Evolutionary conservation across 2,888 invertebrate species (phyloP), one percentile per base, ranked within the genome.

Genomic region (Leucophenga montana): DNA sequence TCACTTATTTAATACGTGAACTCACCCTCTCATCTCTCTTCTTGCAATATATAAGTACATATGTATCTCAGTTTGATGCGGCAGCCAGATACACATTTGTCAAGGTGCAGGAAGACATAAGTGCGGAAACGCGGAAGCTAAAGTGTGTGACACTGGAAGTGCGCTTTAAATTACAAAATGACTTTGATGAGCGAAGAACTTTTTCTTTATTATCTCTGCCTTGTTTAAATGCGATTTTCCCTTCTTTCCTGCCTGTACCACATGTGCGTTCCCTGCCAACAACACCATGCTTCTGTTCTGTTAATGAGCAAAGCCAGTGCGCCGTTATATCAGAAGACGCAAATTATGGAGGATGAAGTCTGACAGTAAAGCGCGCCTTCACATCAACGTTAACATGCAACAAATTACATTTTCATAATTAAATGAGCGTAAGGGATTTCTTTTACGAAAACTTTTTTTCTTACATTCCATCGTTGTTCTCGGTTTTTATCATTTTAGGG

Each of bases 1-100:
- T 71, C 68, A 83, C 83, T 18, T 46, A 16, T 14, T 39, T 64
- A 20, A n/a, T 27, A 14, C 77, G 75, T 64, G 64, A 66, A 69
- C 81, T 71, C 70, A 72, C 71, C 14, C 22, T 20, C 22, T 16
- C 20, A 27, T 5, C 16, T 16, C 13, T 16, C 13, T 16, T 20
- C 11, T 56, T 18, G 20, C 46, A 20, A 80, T 53, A 39, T 39
- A 39, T 39, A 39, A 39, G 39, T 39, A 39, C 39, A 39, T 39
- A 39, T 39, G 39, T 39, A 39, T 11, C 8, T n/a, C 16, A 50
- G 16, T 13, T 11, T 11, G 18, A 18, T 50, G 50, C 1, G 6
- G 18, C 14, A 22, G 62, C 39, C 11, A 64, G 39, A 20, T 48
- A 22, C 44, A 64, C 44, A 64, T 64, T 48, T 64, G 27, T 20